Conservation (phyloP, 1,140 invertebrate genomes). For the Hycleus cichorii region DNA sequence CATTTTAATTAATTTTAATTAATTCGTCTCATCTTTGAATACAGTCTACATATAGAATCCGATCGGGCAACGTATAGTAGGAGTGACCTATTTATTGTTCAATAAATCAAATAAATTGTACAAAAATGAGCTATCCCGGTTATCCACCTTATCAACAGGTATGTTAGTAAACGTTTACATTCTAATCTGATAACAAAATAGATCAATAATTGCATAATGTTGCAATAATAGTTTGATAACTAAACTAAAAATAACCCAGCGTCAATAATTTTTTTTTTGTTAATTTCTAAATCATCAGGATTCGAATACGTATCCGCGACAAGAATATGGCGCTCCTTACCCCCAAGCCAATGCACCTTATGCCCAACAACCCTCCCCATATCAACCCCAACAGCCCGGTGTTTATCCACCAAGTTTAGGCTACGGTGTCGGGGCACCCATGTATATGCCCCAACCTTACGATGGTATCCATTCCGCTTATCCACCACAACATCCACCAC, state of each 20-base stretch:
- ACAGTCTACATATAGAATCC: too few species aligned
- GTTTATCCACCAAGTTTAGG: constrained; percentile 36
- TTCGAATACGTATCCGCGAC: constrained; percentile 29
- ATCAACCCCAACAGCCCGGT: constrained; percentile 20
- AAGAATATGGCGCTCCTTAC: neutral
- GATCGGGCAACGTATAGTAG: too few species aligned
- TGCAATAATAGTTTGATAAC: neutral
- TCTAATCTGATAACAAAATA: neutral
- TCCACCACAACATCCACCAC: neutral
- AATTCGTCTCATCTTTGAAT: too few species aligned
- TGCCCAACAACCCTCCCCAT: constrained; percentile 9
- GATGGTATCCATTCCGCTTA: constrained; percentile 16
- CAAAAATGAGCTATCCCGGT: constrained; percentile 24
- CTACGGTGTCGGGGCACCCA: constrained; percentile 31
- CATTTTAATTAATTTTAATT: too few species aligned
- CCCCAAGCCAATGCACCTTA: constrained; percentile 11
- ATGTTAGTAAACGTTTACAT: constrained; percentile 8
- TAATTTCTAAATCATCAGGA: constrained; percentile 10
- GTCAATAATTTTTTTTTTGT: neutral
- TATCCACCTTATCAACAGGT: constrained; percentile 29
- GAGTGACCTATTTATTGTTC: too few species aligned
- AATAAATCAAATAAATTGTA: too few species aligned
- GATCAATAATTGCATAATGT: too few species aligned
- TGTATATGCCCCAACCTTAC: constrained; percentile 37
- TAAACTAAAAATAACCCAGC: neutral